phyloP scores from a whole-genome alignment of 2,113 vertebrate species.

The Scalopus aquaticus region DNA sequence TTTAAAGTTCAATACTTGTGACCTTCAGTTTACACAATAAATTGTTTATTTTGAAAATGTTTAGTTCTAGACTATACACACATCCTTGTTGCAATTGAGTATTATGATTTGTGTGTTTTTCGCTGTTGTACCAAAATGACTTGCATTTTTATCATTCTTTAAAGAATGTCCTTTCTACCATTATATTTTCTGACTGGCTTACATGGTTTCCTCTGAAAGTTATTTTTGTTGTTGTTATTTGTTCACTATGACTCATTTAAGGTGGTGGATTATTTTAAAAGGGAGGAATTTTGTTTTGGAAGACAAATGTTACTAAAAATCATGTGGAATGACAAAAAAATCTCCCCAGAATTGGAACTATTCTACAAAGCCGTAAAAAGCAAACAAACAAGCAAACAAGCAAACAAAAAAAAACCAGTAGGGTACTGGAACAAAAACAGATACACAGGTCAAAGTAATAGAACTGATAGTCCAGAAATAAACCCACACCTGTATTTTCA shows the following conservation, averaged over 20 bases:
- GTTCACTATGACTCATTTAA: not conserved
- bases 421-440: no score
- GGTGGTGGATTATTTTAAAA: not conserved
- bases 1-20: not conserved
- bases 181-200: not conserved
- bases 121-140: not conserved
- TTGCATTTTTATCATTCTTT: not conserved
- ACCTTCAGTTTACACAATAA: not conserved
- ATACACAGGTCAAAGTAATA: no score
- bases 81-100: not conserved
- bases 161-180: not conserved
- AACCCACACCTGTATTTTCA: no score
- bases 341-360: no score
- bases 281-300: not conserved
- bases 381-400: no score
- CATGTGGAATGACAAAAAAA: not conserved
- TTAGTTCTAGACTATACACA: not conserved
- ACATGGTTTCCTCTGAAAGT: not conserved
- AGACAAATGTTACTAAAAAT: not conserved
- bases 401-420: no score
- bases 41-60: not conserved
- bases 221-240: not conserved
- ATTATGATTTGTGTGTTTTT: not conserved
- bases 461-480: no score
- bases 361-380: no score